Evolutionary conservation across 2,888 invertebrate species (phyloP), one percentile per base, ranked within the genome.

Genomic region (Rhimphoctona megacephalus): DNA sequence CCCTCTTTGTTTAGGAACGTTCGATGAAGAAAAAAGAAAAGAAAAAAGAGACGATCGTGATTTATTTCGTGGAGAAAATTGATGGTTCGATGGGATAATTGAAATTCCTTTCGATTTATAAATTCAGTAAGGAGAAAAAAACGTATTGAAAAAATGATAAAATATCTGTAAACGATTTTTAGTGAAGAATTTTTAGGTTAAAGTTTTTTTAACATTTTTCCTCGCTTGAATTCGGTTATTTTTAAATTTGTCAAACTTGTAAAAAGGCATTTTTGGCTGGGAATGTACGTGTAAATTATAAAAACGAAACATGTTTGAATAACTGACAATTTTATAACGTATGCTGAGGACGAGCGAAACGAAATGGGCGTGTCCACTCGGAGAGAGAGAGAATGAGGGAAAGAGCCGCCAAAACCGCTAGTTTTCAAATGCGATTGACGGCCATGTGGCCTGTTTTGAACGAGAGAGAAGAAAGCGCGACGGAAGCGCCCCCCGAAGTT

Each of bases 281-380:
- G 14, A 17, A 66, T 39, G 2, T 6, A n/a, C 14, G 52, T 7
- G 30, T 7, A 11, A 19, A n/a, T 46, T 57, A 70, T 70, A 57
- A 46, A 61, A 61, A 22, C n/a, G 7, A 49, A 72, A 67, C 33
- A 1, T 14, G 30, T 57, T n/a, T 25, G 49, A 57, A 54, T 30
- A 46, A 46, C 33, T 49, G 54, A 39, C 69, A 70, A 70, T 78
- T 73, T 64, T 39, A 39, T 43, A 78, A 78, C 72, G 66, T 61
- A 64, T 66, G 66, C 39, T 46, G 43, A 43, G 30, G 43, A 83
- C 70, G 78, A 66, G 19, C 78, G 52, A 66, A 19, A 67, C 69
- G n/a, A 39, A 57, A 78, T 85, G 85, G 85, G 85, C 78, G 85
- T 85, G 85, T 49, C 81, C 49, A 66, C 54, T 8, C 43, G 54